A percentile compares a stretch with the other conserved stretches of the same genome.
Evolutionary conservation across 2,113 vertebrate genomes (phyloP).

Genomic region (Axis porcinus): DNA sequence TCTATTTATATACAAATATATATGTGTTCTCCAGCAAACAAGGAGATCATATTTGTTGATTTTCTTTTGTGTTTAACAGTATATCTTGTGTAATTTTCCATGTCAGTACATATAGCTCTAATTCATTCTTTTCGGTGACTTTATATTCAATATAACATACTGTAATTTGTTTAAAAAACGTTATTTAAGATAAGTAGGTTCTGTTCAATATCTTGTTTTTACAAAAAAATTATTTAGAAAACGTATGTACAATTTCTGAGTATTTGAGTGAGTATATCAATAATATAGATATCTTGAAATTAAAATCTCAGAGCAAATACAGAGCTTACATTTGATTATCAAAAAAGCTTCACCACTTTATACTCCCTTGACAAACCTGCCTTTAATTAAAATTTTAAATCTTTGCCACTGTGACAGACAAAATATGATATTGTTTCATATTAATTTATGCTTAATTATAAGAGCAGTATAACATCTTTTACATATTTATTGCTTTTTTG

Average conservation of each 20-base stretch:
- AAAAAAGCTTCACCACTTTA: not conserved
- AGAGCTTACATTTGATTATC: not conserved
- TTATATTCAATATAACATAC: conserved; percentile 3
- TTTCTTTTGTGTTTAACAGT: not conserved
- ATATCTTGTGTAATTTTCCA: not conserved
- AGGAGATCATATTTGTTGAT: not conserved
- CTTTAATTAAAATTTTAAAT: not conserved
- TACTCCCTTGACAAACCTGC: not conserved
- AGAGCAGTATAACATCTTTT: not conserved
- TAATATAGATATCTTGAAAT: not conserved
- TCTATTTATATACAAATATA: not conserved
- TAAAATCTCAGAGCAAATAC: not conserved
- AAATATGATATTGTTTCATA: not conserved
- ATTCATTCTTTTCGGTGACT: not conserved
- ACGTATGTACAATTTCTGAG: not conserved
- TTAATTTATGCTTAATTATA: not conserved
- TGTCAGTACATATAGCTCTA: not conserved
- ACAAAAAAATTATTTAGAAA: not conserved
- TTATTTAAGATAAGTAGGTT: not conserved
- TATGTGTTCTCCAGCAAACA: not conserved
- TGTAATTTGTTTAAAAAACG: not conserved
- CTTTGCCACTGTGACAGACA: not conserved
- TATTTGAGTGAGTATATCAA: not conserved
- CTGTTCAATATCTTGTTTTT: not conserved
- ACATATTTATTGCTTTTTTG: not conserved